A percentile compares a stretch with the other conserved stretches of the same genome.
Evolutionary conservation across 64 coral and sea anemone genomes (phyloP).

Genomic region (Montipora capricornis): DNA sequence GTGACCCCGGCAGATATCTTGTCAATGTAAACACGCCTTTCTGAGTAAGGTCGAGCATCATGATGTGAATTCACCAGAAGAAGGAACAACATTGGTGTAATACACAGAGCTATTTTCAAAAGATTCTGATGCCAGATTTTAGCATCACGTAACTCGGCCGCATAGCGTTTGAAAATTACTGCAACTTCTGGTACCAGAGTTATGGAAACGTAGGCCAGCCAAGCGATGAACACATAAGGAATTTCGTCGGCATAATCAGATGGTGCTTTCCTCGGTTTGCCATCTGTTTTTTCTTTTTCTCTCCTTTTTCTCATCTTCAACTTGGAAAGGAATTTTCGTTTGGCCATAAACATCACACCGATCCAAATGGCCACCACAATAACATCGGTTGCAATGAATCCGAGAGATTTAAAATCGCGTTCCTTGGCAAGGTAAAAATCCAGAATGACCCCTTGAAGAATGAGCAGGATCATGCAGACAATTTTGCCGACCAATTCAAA

Average conservation of each 20-base stretch:
- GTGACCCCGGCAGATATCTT: constrained; percentile 85
- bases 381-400: constrained; percentile 84
- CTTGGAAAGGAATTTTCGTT: constrained; percentile 37
- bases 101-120: constrained; percentile 88
- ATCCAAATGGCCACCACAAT: constrained; percentile 75
- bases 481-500: constrained; percentile 77
- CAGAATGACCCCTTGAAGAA: constrained; percentile 80
- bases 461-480: constrained; percentile 65
- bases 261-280: not conserved
- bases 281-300: constrained; percentile 55
- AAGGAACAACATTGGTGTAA: constrained; percentile 85
- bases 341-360: constrained; percentile 71
- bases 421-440: constrained; percentile 74
- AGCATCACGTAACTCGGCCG: constrained; percentile 81
- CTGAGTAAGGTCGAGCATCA: constrained; percentile 62
- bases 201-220: constrained; percentile 83
- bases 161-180: constrained; percentile 92
- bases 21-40: constrained; percentile 75
- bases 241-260: constrained; percentile 79
- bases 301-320: not conserved
- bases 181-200: constrained; percentile 88
- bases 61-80: constrained; percentile 90
- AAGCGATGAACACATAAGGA: constrained; percentile 88
- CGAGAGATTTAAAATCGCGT: constrained; percentile 48
- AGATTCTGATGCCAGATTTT: constrained; percentile 85